Percentiles rank a stretch among this genome's conserved stretches.
phyloP scores from a whole-genome alignment of 2,113 vertebrate genomes.

The Azemiops feae region DNA sequence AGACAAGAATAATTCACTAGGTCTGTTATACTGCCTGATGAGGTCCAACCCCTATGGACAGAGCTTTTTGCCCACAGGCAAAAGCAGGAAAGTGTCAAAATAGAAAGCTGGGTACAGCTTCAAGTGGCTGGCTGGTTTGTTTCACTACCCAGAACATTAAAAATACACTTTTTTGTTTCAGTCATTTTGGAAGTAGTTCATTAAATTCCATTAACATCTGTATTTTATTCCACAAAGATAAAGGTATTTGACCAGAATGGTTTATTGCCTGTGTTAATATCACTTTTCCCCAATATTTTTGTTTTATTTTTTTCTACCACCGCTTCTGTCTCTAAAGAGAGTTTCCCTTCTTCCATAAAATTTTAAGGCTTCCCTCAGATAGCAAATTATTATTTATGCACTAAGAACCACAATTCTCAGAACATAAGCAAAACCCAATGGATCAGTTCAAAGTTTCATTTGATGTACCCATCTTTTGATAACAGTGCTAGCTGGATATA shows the following conservation, averaged over 20 bases:
- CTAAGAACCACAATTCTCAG: neutral
- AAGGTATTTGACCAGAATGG: fast-evolving
- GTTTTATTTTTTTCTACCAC: neutral
- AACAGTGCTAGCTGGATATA: neutral
- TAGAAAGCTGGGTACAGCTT: slow-evolving; percentile 2
- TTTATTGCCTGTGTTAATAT: neutral
- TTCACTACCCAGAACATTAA: fast-evolving
- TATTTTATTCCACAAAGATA: fast-evolving
- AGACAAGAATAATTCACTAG: neutral
- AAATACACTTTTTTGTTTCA: fast-evolving
- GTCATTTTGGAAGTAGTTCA: fast-evolving
- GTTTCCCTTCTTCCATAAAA: too few relatives aligned
- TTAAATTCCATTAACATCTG: neutral
- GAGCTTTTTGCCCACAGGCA: neutral
- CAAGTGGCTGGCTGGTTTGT: neutral
- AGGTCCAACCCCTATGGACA: neutral
- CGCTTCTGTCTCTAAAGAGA: neutral
- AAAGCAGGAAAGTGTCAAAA: neutral
- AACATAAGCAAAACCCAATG: neutral
- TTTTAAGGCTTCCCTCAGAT: neutral
- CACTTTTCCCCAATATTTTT: neutral
- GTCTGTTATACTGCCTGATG: neutral
- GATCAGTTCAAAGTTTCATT: neutral
- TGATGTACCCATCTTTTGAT: neutral
- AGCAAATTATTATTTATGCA: neutral